phyloP scores from a whole-genome alignment of 2,113 vertebrate genomes.

The Prunella himalayana region DNA sequence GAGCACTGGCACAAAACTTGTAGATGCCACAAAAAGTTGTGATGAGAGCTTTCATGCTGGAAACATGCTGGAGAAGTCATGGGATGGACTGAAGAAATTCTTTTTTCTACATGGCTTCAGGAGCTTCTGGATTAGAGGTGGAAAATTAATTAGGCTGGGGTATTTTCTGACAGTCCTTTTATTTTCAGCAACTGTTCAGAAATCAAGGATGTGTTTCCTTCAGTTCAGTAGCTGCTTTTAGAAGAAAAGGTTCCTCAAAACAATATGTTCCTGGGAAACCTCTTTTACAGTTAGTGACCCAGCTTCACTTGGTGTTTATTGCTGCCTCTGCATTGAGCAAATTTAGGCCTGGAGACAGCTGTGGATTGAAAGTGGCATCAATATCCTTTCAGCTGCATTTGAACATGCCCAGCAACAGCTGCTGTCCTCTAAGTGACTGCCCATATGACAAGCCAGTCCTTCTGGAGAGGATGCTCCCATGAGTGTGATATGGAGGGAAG shows the following conservation, averaged over 20 bases:
- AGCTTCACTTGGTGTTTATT: not conserved
- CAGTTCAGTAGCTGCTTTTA: not conserved
- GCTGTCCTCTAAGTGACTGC: not conserved
- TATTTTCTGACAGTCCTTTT: not conserved
- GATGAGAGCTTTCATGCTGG: not conserved
- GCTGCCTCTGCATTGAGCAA: not conserved
- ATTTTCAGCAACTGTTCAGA: not conserved
- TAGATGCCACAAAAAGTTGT: not conserved
- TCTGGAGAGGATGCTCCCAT: not conserved
- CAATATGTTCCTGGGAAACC: not conserved
- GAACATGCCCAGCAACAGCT: not conserved
- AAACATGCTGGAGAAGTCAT: not conserved
- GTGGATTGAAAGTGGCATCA: not conserved
- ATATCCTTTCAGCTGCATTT: not conserved
- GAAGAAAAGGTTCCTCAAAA: not conserved
- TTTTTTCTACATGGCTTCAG: not conserved
- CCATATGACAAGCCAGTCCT: not conserved
- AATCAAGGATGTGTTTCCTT: not conserved
- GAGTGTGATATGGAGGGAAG: not conserved
- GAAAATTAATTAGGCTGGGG: rapidly evolving
- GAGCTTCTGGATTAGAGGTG: not conserved
- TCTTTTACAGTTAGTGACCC: not conserved
- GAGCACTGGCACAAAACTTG: not conserved
- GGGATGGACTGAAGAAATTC: not conserved
- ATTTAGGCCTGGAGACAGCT: not conserved